phyloP scores from a whole-genome alignment of 2,113 vertebrate species.

The Sturnira hondurensis region DNA sequence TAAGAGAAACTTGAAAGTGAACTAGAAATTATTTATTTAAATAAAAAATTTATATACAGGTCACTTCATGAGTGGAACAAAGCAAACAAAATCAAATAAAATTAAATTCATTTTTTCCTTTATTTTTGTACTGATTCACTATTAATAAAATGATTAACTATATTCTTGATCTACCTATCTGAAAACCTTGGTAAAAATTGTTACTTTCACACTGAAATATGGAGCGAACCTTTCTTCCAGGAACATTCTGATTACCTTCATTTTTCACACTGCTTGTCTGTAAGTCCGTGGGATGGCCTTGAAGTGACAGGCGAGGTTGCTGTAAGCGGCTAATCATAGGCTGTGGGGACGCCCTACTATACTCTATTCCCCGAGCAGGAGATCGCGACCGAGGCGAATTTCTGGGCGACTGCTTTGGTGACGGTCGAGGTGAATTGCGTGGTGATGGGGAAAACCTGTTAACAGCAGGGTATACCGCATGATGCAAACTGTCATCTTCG shows the following conservation, averaged over 20 bases:
- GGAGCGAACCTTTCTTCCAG: not conserved
- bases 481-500: constrained; percentile 92
- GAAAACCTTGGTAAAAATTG: not conserved
- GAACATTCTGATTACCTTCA: constrained; percentile 85
- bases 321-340: constrained; percentile 96
- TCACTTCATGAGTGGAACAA: constrained; percentile 1
- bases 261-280: constrained; percentile 95
- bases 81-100: constrained; percentile 8
- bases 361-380: constrained; percentile 93
- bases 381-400: constrained; percentile 96
- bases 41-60: constrained; percentile 31
- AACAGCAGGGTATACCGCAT: constrained; percentile 88
- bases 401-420: constrained; percentile 90
- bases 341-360: constrained; percentile 91
- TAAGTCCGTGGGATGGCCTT: constrained; percentile 91
- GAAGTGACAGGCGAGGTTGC: constrained; percentile 95
- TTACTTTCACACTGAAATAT: not conserved
- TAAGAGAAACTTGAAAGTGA: constrained; percentile 20
- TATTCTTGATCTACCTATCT: constrained; percentile 2
- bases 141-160: constrained; percentile 17
- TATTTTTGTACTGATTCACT: not conserved
- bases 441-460: constrained; percentile 96
- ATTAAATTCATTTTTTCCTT: constrained; percentile 33
- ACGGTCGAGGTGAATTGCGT: constrained; percentile 93
- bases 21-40: not conserved